Base-by-base conservation (phyloP, 2,888 invertebrate genomes). In the Orchestes rusci region DNA sequence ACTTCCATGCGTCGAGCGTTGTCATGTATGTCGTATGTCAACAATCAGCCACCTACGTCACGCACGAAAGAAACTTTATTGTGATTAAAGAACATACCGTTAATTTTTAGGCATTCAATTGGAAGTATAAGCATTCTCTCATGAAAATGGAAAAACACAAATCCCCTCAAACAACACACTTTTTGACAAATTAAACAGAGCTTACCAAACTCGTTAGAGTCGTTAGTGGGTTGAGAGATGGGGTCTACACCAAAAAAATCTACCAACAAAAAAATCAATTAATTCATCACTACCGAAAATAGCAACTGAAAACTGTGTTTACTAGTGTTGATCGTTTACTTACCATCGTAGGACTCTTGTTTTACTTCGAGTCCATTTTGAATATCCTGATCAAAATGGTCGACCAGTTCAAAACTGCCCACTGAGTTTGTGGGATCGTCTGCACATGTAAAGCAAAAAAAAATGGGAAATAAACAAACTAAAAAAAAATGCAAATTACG, bases 351-450 rank as follows among this genome's bases (percentile, higher is more conserved):
- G 5, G 29, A 7, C 3, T 57, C 57, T 49, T 55, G 58, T 38
- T 56, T 52, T 37, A 49, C 36, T 47, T 65, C 67, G 51, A 50
- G 20, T 16, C 20, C 43, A 31, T 38, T 35, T 5, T 45, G 45
- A 17, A 45, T 42, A 20, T 70, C 69, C 51, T 72, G 67, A 53
- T 79, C 77, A 56, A 73, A 64, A 53, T 71, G 71, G 59, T 80
- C 79, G 56, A 81, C 78, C 70, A 82, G 79, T 69, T 82, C 82
- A 62, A 81, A 81, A 65, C 80, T 80, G 54, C 78, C 77, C 39
- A 75, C 72, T 37, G 73, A 71, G 63, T 76, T 75, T 53, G 62
- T 61, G 50, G 66, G 65, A 54, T 67, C 68, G 68, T 71, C 70
- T 69, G 51, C 30, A 50, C 51, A 55, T 43, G 50, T 50, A 52